phyloP scores from a whole-genome alignment of 2,113 vertebrate species.

The Pseudorhombus dupliciocellatus region DNA sequence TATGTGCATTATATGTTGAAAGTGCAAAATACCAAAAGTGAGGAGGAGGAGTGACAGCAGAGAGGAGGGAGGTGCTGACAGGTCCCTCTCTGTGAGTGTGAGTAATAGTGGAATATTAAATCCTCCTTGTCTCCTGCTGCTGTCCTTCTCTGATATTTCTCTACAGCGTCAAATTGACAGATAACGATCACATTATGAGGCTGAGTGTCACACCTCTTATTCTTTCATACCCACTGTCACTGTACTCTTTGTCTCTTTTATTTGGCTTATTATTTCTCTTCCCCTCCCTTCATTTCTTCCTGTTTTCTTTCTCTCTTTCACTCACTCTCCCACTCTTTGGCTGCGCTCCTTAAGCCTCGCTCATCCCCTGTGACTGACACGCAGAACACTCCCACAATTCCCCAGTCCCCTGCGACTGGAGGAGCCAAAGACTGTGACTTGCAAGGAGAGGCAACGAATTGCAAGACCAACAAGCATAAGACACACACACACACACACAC shows the following conservation, averaged over 20 bases:
- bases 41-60: conserved; percentile 29
- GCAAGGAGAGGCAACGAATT: too few relatives aligned
- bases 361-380: too few relatives aligned
- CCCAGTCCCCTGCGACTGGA: too few relatives aligned
- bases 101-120: conserved; percentile 48
- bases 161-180: conserved; percentile 15
- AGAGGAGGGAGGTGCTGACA: conserved; percentile 20
- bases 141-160: conserved; percentile 46
- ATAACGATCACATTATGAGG: conserved; percentile 48
- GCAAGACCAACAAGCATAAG: too few relatives aligned
- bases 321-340: background rate
- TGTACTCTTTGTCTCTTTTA: conserved; percentile 11
- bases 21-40: conserved; percentile 19
- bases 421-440: too few relatives aligned
- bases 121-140: conserved; percentile 34
- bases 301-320: background rate
- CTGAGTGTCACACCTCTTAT: background rate
- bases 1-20: conserved; percentile 20
- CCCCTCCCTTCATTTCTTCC: background rate
- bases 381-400: too few relatives aligned
- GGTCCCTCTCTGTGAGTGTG: background rate
- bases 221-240: conserved; percentile 17
- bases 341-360: too few relatives aligned
- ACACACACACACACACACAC: too few relatives aligned
- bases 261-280: background rate